Evolutionary conservation across 2,113 vertebrate species (phyloP), one percentile per base, ranked within the genome.

Genomic region (Trematocara marginatum): DNA sequence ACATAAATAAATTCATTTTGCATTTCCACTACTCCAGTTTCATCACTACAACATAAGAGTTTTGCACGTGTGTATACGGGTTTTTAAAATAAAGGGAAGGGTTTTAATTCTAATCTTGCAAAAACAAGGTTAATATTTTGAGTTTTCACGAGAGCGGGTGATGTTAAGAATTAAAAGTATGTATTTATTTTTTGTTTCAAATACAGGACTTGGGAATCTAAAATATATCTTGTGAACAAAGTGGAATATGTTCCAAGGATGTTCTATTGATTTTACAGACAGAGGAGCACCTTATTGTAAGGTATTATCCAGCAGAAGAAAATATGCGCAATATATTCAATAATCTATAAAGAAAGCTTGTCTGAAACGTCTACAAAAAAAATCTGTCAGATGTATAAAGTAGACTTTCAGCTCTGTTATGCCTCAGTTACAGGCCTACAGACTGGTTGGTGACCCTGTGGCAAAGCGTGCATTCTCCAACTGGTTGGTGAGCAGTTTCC

Each of bases 311-410:
- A 26, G 20, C 40, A 26, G 2, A 45, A 47, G 66, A 74, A 29
- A 74, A 47, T 16, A 31, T 10, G 5, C 0, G 15, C 23, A 49
- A 49, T 74, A 47, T 49, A 74, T 49, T 74, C 23, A 11, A 11
- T 18, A 31, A 23, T 49, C 69, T 74, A 47, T 49, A 6, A 42
- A 74, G 40, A 49, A 49, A 74, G 69, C 9, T 47, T 74, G 23
- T 74, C 66, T 29, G 66, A 71, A 45, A 71, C 1, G 0, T 45
- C 66, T 16, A 20, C 20, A 38, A 69, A 71, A 0, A 3, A 71
- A 16, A 45, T 16, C 5, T 4, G 13, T 47, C 5, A 16, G 13
- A 0, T 15, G 13, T 26, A 71, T 71, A 15, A 71, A 45, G 59
- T n/a, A 64, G 35, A 42, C 38, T 45, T 69, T 26, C 11, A 9